phyloP scores from a whole-genome alignment of 2,888 invertebrate species.

The Poecilus cupreus region DNA sequence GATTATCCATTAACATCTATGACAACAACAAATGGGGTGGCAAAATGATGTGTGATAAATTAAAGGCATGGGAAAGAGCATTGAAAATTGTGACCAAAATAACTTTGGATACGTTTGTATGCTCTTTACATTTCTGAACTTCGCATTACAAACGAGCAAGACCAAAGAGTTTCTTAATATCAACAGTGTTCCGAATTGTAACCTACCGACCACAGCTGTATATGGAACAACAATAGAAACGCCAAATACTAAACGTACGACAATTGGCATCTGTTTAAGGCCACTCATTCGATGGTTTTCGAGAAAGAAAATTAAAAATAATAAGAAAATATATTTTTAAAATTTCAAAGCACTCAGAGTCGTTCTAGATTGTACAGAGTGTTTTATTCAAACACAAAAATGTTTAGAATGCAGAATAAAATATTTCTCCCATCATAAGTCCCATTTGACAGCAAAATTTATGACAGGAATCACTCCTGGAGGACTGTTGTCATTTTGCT shows the following conservation, averaged over 20 bases:
- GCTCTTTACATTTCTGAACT: too few relatives aligned
- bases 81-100: neutral
- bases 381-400: neutral
- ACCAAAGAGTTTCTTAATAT: neutral
- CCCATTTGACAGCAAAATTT: neutral
- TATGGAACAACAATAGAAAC: neutral
- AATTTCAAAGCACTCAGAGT: too few relatives aligned
- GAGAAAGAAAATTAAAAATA: too few relatives aligned
- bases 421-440: neutral
- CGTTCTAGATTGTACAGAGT: neutral
- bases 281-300: too few relatives aligned
- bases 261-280: neutral
- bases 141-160: neutral
- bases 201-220: neutral
- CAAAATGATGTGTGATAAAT: too few relatives aligned
- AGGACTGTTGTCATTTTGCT: neutral
- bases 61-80: neutral
- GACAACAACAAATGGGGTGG: too few relatives aligned
- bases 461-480: neutral
- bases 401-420: neutral
- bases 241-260: neutral
- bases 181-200: neutral
- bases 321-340: too few relatives aligned
- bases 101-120: neutral
- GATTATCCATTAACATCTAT: too few relatives aligned